A percentile compares a stretch with the other conserved stretches of the same genome.
phyloP scores from a whole-genome alignment of 2,797 vertebrate genomes.

The Onychomys arenicola region DNA sequence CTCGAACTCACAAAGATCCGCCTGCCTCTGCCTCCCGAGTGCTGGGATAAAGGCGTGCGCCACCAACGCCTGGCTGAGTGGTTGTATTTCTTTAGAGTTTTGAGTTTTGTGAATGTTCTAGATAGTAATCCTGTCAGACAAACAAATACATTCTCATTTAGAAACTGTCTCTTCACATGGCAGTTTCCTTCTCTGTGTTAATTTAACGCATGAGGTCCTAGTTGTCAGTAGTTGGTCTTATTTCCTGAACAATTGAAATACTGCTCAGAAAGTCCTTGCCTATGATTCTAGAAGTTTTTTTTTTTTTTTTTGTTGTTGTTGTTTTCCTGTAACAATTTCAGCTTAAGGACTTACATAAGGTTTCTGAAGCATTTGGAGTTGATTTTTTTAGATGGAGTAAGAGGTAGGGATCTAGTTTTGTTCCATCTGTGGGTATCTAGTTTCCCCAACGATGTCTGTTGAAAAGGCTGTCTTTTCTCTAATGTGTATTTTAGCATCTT shows the following conservation, averaged over 20 bases:
- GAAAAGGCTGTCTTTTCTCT: neutral
- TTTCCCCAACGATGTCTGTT: neutral
- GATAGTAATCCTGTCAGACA: neutral
- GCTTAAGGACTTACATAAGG: neutral
- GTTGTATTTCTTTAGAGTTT: neutral
- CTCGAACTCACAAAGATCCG: no score
- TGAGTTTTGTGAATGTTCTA: neutral
- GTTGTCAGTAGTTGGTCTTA: neutral
- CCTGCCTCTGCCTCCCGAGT: no score
- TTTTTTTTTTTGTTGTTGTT: no score
- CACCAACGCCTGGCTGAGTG: no score
- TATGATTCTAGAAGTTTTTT: neutral
- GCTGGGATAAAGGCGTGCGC: no score
- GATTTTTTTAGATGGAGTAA: neutral
- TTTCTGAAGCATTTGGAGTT: neutral
- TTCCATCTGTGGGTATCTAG: neutral
- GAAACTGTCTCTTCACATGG: neutral
- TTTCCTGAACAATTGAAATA: neutral
- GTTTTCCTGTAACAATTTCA: neutral
- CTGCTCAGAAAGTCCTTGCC: neutral
- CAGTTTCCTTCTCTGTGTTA: neutral
- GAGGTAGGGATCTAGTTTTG: neutral
- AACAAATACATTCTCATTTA: neutral
- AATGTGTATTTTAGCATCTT: neutral
- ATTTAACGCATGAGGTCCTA: neutral